Conservation (phyloP, 1,140 invertebrate genomes). For the Drosophila ananassae region DNA sequence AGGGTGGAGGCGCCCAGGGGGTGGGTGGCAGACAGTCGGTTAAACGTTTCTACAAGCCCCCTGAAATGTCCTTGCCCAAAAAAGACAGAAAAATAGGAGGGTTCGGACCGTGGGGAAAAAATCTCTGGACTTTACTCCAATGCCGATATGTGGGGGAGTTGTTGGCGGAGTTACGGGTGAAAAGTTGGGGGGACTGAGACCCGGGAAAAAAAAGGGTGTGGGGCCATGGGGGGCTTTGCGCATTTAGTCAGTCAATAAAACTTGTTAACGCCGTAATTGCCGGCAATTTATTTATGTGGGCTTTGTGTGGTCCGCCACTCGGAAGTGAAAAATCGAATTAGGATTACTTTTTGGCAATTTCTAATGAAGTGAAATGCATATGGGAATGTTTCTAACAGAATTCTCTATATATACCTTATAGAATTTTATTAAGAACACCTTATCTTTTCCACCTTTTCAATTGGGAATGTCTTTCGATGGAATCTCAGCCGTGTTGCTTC, state of each 20-base stretch:
- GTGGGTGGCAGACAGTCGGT: conserved; percentile 57
- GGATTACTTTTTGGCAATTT: background rate
- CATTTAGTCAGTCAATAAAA: conserved; percentile 82
- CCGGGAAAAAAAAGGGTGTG: background rate
- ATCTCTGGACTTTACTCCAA: conserved; percentile 48
- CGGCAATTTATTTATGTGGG: conserved; percentile 76
- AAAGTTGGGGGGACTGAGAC: background rate
- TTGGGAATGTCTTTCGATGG: conserved; percentile 50
- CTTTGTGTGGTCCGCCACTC: conserved; percentile 39
- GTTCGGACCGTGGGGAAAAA: conserved; percentile 18
- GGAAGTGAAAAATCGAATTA: conserved; percentile 37
- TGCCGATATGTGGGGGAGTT: conserved; percentile 10
- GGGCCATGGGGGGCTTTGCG: conserved; percentile 36
- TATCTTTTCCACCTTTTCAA: conserved; percentile 30
- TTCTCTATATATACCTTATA: background rate
- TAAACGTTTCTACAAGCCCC: conserved; percentile 80
- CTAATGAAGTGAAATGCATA: conserved; percentile 14
- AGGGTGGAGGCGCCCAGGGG: background rate
- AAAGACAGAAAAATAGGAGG: conserved; percentile 23
- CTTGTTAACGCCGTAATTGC: conserved; percentile 81
- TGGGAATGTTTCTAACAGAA: background rate
- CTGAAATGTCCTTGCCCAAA: conserved; percentile 73
- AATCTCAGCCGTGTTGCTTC: conserved; percentile 55
- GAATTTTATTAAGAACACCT: background rate
- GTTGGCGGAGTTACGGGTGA: conserved; percentile 1